Conservation (phyloP, 2,888 invertebrate genomes). For the Poecilobothrus nobilitatus region DNA sequence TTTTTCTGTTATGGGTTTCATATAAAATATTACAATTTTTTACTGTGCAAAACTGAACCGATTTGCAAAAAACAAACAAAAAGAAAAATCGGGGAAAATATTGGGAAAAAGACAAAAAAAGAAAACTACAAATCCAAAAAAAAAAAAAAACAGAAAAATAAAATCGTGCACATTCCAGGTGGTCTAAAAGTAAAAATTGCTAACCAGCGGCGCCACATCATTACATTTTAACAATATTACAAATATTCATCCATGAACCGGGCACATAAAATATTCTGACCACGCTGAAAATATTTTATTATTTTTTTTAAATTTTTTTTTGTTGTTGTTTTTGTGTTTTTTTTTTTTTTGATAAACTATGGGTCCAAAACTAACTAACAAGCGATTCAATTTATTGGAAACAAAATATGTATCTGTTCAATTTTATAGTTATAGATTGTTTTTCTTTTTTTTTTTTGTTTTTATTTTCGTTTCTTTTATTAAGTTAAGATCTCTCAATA, state of each 20-base stretch:
- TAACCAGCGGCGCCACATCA: conserved; percentile 8
- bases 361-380: neutral
- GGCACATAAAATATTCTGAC: conserved; percentile 1
- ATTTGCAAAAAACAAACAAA: too few species aligned
- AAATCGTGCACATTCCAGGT: conserved; percentile 11
- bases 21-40: too few species aligned
- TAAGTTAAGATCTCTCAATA: neutral
- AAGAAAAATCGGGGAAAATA: too few species aligned
- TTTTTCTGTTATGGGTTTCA: too few species aligned
- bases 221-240: conserved; percentile 8
- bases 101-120: neutral
- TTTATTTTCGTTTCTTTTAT: neutral
- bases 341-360: neutral
- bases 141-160: neutral
- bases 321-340: too few species aligned
- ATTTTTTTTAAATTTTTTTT: neutral
- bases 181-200: conserved; percentile 4
- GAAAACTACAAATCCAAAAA: neutral
- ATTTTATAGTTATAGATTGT: neutral
- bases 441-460: neutral
- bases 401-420: neutral
- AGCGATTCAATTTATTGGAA: conserved; percentile 6
- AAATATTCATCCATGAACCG: neutral
- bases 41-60: too few species aligned
- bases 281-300: neutral